These are phyloP conservation scores for Aurelia aurita DNA, from an alignment of 30 jellyfish, hydroid and myxozoan genomes.

Conservation along the genomic window DNA sequence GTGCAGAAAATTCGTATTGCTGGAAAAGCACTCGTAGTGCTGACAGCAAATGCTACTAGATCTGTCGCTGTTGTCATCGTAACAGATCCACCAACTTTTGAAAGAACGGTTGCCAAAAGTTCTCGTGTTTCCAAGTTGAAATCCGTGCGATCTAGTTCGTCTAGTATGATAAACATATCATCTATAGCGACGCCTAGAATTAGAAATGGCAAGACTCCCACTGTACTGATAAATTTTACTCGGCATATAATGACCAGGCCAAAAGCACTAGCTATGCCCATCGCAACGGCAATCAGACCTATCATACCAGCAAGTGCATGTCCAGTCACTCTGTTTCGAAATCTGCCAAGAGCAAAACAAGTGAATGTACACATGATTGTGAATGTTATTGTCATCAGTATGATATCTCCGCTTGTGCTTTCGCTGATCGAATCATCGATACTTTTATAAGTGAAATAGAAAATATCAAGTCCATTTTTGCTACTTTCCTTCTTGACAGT, in stretches of 20 bases:
- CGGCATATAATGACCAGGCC: constrained; percentile 50
- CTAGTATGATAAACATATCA: constrained; percentile 65
- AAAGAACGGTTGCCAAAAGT: constrained; percentile 43
- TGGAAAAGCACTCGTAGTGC: constrained; percentile 78
- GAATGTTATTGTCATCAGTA: constrained; percentile 28
- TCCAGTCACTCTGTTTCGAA: constrained; percentile 39
- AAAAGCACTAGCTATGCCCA: constrained; percentile 53
- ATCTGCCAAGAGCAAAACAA: constrained; percentile 31
- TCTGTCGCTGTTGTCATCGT: constrained; percentile 86
- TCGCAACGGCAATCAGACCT: constrained; percentile 32
- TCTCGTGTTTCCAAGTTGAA: constrained; percentile 43
- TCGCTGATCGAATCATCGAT: constrained; percentile 57
- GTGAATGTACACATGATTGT: constrained; percentile 50
- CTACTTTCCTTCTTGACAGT: background rate
- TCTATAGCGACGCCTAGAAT: constrained; percentile 63
- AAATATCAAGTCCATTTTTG: constrained; percentile 19
- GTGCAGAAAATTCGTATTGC: constrained; percentile 76
- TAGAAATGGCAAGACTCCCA: constrained; percentile 59
- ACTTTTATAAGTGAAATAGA: constrained; percentile 27
- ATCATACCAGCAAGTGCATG: constrained; percentile 52
- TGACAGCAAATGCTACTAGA: constrained; percentile 80
- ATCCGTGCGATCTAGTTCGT: constrained; percentile 42
- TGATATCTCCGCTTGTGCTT: constrained; percentile 58
- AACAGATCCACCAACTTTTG: constrained; percentile 61
- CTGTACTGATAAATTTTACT: constrained; percentile 25